Conservation (phyloP, 2,888 invertebrate species). For the Tenthredo mesomela region DNA sequence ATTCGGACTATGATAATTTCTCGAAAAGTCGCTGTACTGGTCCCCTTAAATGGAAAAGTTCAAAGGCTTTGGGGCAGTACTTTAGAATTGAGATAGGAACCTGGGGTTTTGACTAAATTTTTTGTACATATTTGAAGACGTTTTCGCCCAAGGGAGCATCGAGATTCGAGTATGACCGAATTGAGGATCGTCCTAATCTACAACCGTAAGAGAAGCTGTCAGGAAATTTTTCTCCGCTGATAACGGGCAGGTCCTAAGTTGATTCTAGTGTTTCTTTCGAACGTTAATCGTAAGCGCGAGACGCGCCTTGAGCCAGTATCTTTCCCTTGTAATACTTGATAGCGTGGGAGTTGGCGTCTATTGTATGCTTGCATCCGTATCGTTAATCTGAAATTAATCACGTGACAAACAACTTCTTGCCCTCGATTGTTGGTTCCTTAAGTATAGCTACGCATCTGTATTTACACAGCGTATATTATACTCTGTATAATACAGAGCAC, state of each 20-base stretch:
- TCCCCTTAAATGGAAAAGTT: too few relatives aligned
- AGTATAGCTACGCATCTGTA: constrained; percentile 8
- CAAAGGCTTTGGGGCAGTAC: too few relatives aligned
- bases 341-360: background rate
- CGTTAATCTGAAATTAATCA: constrained; percentile 68
- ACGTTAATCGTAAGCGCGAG: background rate
- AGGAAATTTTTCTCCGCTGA: constrained; percentile 30
- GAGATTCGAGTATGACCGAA: too few relatives aligned
- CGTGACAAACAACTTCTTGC: constrained; percentile 66
- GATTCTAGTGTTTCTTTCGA: constrained; percentile 3
- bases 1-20: too few relatives aligned
- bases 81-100: too few relatives aligned
- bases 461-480: background rate
- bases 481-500: background rate
- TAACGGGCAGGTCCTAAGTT: constrained; percentile 24
- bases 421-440: constrained; percentile 21
- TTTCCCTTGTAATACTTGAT: background rate
- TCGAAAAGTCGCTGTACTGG: too few relatives aligned
- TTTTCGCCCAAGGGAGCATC: too few relatives aligned
- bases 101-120: too few relatives aligned
- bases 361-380: background rate
- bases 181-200: too few relatives aligned
- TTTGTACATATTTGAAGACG: too few relatives aligned
- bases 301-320: background rate
- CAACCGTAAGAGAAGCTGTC: background rate